Base-by-base conservation (phyloP, 1,140 invertebrate species). In the Carcinoscorpius rotundicauda region DNA sequence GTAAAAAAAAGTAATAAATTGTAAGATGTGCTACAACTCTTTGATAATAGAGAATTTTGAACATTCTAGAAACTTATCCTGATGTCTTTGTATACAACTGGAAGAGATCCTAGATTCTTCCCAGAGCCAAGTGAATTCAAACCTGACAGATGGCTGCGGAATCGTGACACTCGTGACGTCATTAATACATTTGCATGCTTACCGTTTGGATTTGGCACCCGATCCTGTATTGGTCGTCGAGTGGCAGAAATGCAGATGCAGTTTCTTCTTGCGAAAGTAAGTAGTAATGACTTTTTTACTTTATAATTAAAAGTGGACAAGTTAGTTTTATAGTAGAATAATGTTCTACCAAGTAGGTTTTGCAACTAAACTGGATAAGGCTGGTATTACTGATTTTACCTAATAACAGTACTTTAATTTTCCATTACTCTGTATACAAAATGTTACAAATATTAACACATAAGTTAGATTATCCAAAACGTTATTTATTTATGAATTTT, bases 201-300 rank as follows among this genome's bases (percentile, higher is more conserved):
- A 52, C 90, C 91, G 3, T 94, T 92, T 77, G 88, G 87, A 4
- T 80, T 90, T 63, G 90, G 91, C 3, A 79, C 82, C 4, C 81
- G 91, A 66, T 87, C 87, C 11, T 93, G 91, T 74, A 83, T 93
- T 61, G 91, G 91, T 0, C 83, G 82, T 70, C 86, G 86, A 72
- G 80, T 93, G 55, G 89, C 89, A 0, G 84, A 89, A 73, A 76
- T 81, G 52, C 87, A 91, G 76, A 80, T 93, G 68, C 79, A 82
- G 64, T 76, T 84, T 8, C 78, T 87, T 3, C 72, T 90, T 55
- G 75, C 79, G 10, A 51, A 62, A 52, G 69, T 73, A 68, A 62
- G 29, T 29, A 29, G 29, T 29, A 29, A 29, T 29, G 67, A 63
- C 51, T 49, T 29, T 29, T 29, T 29, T 29, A 29, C 29, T 29